Evolutionary conservation across 2,113 vertebrate species (phyloP).

Genomic region (Phylloscopus trochilus): DNA sequence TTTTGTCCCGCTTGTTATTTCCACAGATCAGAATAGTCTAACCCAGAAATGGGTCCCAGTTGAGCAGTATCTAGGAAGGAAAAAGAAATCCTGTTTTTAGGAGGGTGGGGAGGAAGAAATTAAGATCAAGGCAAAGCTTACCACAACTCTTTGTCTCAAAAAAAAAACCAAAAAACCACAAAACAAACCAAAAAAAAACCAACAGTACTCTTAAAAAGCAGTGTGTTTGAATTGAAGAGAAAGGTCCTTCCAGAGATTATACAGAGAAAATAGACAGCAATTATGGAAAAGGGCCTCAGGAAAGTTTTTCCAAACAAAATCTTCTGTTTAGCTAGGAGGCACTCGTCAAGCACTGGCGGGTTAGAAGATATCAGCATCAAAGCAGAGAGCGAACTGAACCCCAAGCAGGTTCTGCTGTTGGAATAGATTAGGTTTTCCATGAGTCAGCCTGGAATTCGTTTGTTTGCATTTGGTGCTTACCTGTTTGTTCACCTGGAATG

Average conservation of each 20-base stretch:
- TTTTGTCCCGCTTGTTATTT: not conserved
- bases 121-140: not conserved
- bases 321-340: not conserved
- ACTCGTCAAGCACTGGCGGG: not conserved
- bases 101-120: accelerated
- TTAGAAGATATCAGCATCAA: not conserved
- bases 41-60: not conserved
- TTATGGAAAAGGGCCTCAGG: not conserved
- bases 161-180: not conserved
- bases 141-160: not conserved
- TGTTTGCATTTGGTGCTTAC: not conserved
- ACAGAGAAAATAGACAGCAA: not conserved
- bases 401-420: not conserved
- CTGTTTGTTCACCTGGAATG: not conserved
- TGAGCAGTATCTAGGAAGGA: not conserved
- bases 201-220: not conserved
- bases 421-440: not conserved
- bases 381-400: not conserved
- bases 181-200: too few relatives aligned
- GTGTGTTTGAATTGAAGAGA: not conserved
- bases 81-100: not conserved
- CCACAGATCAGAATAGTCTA: not conserved
- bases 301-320: not conserved
- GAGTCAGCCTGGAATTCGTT: not conserved
- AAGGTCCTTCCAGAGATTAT: not conserved